Percentiles rank a stretch among this genome's conserved stretches.
These are phyloP conservation scores for Sclerodermus sp. DNA, from an alignment of 2,888 invertebrate species.

Conservation along the genomic window DNA sequence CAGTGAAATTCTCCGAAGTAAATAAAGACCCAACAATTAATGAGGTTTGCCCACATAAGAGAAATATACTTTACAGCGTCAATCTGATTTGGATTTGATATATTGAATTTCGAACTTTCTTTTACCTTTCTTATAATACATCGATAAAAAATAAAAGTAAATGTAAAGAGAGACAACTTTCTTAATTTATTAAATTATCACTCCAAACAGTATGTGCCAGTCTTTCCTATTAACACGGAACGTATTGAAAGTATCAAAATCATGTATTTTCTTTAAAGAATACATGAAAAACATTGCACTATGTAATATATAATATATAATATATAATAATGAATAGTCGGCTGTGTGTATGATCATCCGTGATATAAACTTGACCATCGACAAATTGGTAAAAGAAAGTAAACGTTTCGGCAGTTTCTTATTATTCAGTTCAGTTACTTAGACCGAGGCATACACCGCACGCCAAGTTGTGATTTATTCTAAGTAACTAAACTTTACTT, in stretches of 20 bases:
- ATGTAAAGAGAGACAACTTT: not conserved
- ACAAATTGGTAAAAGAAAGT: constrained; percentile 35
- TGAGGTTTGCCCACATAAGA: constrained; percentile 28
- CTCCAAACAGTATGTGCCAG: not conserved
- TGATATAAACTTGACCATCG: not conserved
- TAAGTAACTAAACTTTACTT: constrained; percentile 39
- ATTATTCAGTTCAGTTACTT: constrained; percentile 31
- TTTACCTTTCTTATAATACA: constrained; percentile 20
- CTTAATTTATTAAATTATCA: not conserved
- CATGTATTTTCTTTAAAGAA: not conserved
- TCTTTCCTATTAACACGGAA: not conserved
- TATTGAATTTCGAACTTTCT: constrained; percentile 30
- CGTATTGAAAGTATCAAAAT: not conserved
- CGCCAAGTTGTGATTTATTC: constrained; percentile 32
- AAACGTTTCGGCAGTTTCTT: constrained; percentile 34
- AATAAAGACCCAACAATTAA: constrained; percentile 34
- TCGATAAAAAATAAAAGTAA: constrained; percentile 14
- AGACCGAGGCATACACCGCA: constrained; percentile 30
- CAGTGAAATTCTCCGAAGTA: constrained; percentile 36
- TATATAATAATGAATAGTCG: not conserved
- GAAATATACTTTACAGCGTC: constrained; percentile 41
- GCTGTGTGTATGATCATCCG: no score
- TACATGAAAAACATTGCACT: not conserved
- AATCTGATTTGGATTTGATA: constrained; percentile 30
- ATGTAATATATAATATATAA: not conserved